Evolutionary conservation across 1,140 invertebrate species (phyloP).

Genomic region (Cyclargus thomasi): DNA sequence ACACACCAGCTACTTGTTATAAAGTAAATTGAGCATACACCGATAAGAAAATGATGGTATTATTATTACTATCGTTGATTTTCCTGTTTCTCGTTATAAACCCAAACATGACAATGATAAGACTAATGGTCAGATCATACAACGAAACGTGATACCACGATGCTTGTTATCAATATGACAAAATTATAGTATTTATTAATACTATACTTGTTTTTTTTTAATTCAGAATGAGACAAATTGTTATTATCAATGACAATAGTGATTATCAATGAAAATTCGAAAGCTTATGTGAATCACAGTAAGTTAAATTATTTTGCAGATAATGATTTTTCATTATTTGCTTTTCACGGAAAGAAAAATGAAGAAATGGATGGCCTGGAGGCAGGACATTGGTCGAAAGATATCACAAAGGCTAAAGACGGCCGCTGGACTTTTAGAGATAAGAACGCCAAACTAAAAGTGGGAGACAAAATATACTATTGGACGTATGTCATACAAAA

Average conservation of each 20-base stretch:
- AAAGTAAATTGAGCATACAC: too few species aligned
- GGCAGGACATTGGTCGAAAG: constrained; percentile 79
- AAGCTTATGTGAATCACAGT: not conserved
- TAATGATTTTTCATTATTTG: constrained; percentile 80
- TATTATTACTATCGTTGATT: too few species aligned
- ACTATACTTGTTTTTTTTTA: too few species aligned
- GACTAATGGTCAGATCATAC: too few species aligned
- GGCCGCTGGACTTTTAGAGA: constrained; percentile 81
- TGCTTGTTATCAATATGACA: not conserved
- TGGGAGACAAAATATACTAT: constrained; percentile 80
- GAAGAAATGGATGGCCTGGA: constrained; percentile 82
- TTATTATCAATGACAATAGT: too few species aligned
- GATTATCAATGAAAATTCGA: too few species aligned
- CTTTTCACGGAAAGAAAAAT: constrained; percentile 83
- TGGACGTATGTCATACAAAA: constrained; percentile 83
- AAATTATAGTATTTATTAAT: constrained; percentile 1
- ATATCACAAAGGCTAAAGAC: constrained; percentile 78
- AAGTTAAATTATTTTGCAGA: constrained; percentile 57
- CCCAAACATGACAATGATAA: too few species aligned
- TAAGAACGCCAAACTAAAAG: constrained; percentile 71
- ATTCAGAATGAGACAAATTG: too few species aligned
- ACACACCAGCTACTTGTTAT: too few species aligned
- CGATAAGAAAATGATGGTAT: too few species aligned
- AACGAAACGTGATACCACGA: too few species aligned
- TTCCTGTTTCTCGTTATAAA: too few species aligned